Percentiles rank a stretch among this genome's conserved stretches.
Conservation (phyloP, 2,888 invertebrate species). For the Palloptera scutellata region DNA sequence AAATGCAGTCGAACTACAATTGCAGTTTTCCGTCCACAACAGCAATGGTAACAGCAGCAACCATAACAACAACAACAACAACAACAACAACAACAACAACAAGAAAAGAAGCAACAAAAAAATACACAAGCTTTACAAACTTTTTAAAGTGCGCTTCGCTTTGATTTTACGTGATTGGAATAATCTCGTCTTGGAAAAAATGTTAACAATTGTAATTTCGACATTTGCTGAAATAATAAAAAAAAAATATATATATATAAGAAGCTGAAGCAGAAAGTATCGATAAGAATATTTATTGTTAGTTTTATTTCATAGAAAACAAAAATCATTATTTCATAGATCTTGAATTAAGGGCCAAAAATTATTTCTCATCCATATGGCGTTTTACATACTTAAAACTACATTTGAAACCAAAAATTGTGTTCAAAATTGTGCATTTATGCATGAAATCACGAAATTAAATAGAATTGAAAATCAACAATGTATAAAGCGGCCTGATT, state of each 20-base stretch:
- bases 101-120: conserved; percentile 2
- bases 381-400: too few species aligned
- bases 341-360: too few species aligned
- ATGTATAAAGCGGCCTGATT: too few species aligned
- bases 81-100: not conserved
- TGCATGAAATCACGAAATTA: conserved; percentile 1
- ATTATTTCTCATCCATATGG: too few species aligned
- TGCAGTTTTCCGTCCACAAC: conserved; percentile 27
- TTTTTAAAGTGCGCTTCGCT: conserved; percentile 42
- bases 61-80: conserved; percentile 7
- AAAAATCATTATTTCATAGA: too few species aligned
- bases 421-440: not conserved
- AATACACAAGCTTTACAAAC: conserved; percentile 36
- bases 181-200: conserved; percentile 14
- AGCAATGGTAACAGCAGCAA: not conserved
- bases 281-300: too few species aligned
- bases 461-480: not conserved
- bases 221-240: not conserved
- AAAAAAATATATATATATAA: too few species aligned
- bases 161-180: conserved; percentile 41
- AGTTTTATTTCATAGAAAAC: too few species aligned
- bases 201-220: not conserved
- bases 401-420: too few species aligned
- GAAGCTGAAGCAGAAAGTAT: too few species aligned
- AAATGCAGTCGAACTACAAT: conserved; percentile 40